Evolutionary conservation across 1,140 invertebrate genomes (phyloP).

Genomic region (Gonioctena quinquepunctata): DNA sequence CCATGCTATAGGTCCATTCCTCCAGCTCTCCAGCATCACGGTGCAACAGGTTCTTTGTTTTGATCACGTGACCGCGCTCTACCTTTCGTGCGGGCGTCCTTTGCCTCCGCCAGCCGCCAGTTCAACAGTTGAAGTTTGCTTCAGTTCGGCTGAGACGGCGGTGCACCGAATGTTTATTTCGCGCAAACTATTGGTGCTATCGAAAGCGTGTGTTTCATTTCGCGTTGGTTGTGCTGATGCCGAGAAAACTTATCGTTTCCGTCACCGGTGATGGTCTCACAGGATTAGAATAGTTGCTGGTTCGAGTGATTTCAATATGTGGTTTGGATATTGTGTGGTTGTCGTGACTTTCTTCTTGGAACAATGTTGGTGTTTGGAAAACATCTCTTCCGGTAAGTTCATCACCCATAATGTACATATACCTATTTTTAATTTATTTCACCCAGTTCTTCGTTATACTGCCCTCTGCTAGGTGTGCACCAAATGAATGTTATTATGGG

Average conservation of each 20-base stretch:
- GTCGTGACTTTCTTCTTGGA: not conserved
- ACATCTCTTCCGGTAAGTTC: constrained; percentile 1
- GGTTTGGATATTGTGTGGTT: not conserved
- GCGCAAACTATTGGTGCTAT: not conserved
- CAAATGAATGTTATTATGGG: no score
- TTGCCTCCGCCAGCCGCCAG: not conserved
- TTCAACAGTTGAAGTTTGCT: not conserved
- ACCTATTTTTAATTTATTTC: no score
- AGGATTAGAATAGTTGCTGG: not conserved
- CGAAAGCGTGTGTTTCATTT: not conserved
- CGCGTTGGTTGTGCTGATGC: not conserved
- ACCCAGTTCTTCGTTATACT: no score
- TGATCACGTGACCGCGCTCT: constrained; percentile 13
- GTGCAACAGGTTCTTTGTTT: constrained; percentile 20
- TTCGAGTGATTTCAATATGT: not conserved
- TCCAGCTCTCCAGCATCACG: constrained; percentile 1
- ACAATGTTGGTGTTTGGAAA: constrained; percentile 1
- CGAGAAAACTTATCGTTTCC: not conserved
- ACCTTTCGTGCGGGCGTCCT: not conserved
- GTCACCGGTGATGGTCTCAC: not conserved
- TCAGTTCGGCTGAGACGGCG: not conserved
- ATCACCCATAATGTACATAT: not conserved
- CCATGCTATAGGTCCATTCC: constrained; percentile 4
- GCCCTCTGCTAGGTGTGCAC: no score
- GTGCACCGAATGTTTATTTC: not conserved